Base-by-base conservation (phyloP, 30 jellyfish, hydroid and myxozoan genomes). In the Rhopilema esculentum region DNA sequence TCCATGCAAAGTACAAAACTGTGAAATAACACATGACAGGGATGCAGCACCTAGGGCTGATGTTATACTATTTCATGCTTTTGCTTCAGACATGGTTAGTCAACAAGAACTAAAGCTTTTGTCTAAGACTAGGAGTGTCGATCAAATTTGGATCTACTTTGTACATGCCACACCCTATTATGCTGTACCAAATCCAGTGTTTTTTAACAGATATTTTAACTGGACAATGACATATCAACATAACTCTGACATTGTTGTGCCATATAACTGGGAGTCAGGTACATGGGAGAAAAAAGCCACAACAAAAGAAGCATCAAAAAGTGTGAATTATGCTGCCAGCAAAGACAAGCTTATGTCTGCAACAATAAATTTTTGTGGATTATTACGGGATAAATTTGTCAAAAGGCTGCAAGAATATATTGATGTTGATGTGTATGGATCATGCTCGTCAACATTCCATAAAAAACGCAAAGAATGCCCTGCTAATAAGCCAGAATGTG, bases 191-290 rank as follows among this genome's bases (percentile, higher is more conserved):
- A 67, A 62, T n/a, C 95, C 98, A 4, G 6, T 28, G 12, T 27
- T 67, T 49, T 93, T 82, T 87, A 95, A 93, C 63, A 96, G 97
- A 8, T 83, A 63, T 8, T 93, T 88, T 64, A 93, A 93, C 62
- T 93, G 98, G 98, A 93, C 98, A 12, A 93, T 93, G 98, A 89
- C 78, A 21, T 93, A 88, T 79, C 77, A 86, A 49, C 52, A 50
- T 24, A 95, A 93, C 70, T 80, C 98, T 24, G 98, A 93, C 88
- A 93, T 93, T 62, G 67, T 72, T 25, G 97, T 93, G 7, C 96
- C 85, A 24, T 93, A 93, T 53, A 93, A 89, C 85, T 93, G 98
- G 98, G 98, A 93, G 75, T 83, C 89, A 91, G 98, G 98, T n/a
- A 76, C 97, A 1, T 93, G 98, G 98, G 84, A 78, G 66, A 72